Evolutionary conservation across 1,140 invertebrate species (phyloP).

Genomic region (Camponotus vicinus): DNA sequence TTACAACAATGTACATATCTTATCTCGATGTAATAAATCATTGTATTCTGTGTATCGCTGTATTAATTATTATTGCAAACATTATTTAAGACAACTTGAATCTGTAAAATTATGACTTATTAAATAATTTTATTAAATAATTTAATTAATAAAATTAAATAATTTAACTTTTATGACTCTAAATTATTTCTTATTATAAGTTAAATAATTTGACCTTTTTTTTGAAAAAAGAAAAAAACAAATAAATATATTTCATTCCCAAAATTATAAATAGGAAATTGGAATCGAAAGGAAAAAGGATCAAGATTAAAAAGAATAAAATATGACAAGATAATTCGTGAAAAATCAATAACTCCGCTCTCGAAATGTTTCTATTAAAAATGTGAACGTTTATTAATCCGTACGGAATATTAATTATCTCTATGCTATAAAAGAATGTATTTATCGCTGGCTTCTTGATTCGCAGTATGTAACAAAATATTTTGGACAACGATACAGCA

Average conservation of each 20-base stretch:
- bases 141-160: too few relatives aligned
- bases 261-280: constrained; percentile 6
- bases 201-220: neutral
- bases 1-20: constrained; percentile 60
- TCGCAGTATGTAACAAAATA: constrained; percentile 75
- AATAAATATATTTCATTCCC: neutral
- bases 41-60: constrained; percentile 38
- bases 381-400: constrained; percentile 80
- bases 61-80: neutral
- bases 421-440: constrained; percentile 76
- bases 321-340: neutral
- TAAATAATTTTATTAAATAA: neutral
- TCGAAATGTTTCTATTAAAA: constrained; percentile 74
- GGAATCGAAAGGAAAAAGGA: neutral
- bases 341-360: constrained; percentile 17
- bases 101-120: neutral
- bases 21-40: constrained; percentile 56
- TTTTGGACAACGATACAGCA: constrained; percentile 46
- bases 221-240: neutral
- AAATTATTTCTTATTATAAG: neutral
- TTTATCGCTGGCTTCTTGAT: constrained; percentile 59
- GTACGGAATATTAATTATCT: constrained; percentile 70
- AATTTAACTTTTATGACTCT: too few relatives aligned
- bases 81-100: neutral
- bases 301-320: neutral